Evolutionary conservation across 2,888 invertebrate species (phyloP), one percentile per base, ranked within the genome.

Genomic region (Cryptus armator): DNA sequence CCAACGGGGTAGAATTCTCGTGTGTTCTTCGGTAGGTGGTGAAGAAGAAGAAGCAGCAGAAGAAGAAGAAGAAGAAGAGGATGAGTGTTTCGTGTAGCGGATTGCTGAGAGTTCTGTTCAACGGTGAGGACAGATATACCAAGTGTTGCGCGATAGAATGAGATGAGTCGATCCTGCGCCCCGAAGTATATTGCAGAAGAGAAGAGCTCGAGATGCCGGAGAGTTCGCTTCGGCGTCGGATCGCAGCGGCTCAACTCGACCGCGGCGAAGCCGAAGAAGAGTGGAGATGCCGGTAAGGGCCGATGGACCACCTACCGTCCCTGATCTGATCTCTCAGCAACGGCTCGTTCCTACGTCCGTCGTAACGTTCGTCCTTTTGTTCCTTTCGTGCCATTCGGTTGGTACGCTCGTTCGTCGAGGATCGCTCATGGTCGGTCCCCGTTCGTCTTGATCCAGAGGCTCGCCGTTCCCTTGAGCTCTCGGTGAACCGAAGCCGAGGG

Each of bases 271-370:
- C 74, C 84, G 85, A 87, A 83, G 86, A 87, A 88, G 88, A 90
- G 90, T 90, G 88, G 90, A 82, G 79, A 91, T 90, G 89, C 90
- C 89, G 90, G 91, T 89, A 82, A 89, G 88, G 88, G 89, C 90
- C 92, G 91, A 92, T 91, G 92, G 93, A 93, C 93, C 93, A 93
- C 93, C 93, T 93, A 93, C 93, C 92, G 93, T 92, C 92, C 89
- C 90, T 91, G 93, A 93, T 93, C 92, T 88, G 91, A 93, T 93
- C 93, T 93, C 88, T 92, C 86, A 88, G 91, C 90, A 92, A 91
- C 91, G 48, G 92, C 90, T 89, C 89, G 87, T 88, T 89, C 89
- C 89, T 90, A 89, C 90, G 88, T 89, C 88, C 89, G 87, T 86
- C 86, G 85, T 83, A 75, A 84, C 83, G 86, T 88, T 86, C 89